Evolutionary conservation across 2,888 invertebrate genomes (phyloP).

Genomic region (Catonia carolina): DNA sequence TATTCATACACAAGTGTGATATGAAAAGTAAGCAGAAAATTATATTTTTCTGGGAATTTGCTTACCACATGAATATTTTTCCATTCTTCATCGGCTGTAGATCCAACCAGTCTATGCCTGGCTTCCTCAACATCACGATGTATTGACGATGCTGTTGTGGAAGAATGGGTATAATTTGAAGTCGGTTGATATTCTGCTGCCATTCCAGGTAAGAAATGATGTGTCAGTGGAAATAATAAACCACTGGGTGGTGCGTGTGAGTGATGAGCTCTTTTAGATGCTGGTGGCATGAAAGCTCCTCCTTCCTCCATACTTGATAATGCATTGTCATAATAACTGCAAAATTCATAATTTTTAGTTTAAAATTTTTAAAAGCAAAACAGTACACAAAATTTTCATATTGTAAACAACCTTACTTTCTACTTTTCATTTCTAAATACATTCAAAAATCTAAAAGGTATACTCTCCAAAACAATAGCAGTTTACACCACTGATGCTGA

Average conservation of each 20-base stretch:
- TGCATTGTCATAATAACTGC: conserved; percentile 25
- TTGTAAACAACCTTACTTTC: too few relatives aligned
- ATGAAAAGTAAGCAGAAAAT: too few relatives aligned
- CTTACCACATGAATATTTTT: conserved; percentile 74
- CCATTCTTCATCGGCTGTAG: conserved; percentile 85
- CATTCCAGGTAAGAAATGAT: neutral
- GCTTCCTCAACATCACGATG: conserved; percentile 36
- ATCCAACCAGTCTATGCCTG: conserved; percentile 39
- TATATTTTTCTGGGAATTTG: neutral
- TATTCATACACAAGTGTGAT: too few relatives aligned
- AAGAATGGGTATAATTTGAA: too few relatives aligned
- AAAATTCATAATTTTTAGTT: too few relatives aligned
- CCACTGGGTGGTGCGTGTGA: neutral
- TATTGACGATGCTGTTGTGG: too few relatives aligned
- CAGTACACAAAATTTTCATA: too few relatives aligned
- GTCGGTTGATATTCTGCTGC: neutral
- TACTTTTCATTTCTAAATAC: too few relatives aligned
- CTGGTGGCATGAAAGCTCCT: conserved; percentile 37
- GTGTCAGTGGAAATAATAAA: conserved; percentile 17
- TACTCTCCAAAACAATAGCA: too few relatives aligned
- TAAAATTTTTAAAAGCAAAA: too few relatives aligned
- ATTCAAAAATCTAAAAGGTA: too few relatives aligned
- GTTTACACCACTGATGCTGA: too few relatives aligned
- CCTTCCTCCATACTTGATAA: conserved; percentile 37
- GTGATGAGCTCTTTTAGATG: conserved; percentile 31